phyloP scores from a whole-genome alignment of 2,797 vertebrate species.

The Acipenser oxyrinchus region DNA sequence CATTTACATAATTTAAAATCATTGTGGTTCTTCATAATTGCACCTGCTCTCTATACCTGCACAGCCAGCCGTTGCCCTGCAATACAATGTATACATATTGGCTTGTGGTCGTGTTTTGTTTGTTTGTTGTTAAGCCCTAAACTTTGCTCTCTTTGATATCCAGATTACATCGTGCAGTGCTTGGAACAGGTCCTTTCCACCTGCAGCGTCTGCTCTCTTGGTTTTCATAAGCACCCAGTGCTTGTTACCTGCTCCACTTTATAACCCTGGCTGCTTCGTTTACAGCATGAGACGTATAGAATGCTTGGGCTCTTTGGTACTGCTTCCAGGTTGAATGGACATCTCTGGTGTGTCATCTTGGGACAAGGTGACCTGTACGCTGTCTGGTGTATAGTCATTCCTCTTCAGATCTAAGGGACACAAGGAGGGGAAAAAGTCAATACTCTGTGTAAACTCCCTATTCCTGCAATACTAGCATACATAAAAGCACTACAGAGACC shows the following conservation, averaged over 20 bases:
- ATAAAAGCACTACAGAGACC: too few species aligned
- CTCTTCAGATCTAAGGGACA: constrained; percentile 78
- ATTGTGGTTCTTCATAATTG: constrained; percentile 27
- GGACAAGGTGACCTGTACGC: constrained; percentile 73
- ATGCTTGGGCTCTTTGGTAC: constrained; percentile 76
- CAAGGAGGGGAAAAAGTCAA: not conserved
- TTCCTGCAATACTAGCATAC: too few species aligned
- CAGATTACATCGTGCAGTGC: constrained; percentile 23
- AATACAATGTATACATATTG: not conserved
- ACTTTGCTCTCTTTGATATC: constrained; percentile 18
- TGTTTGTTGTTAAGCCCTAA: not conserved
- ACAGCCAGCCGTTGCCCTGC: not conserved
- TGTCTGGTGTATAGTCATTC: constrained; percentile 96
- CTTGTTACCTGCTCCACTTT: constrained; percentile 16
- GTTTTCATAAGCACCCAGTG: constrained; percentile 33
- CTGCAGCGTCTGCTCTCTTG: constrained; percentile 33
- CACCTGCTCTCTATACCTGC: constrained; percentile 2
- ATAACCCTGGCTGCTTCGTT: constrained; percentile 24
- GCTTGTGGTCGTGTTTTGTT: not conserved
- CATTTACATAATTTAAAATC: constrained; percentile 32
- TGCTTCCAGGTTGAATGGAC: constrained; percentile 62
- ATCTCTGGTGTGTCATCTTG: constrained; percentile 77
- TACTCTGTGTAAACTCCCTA: too few species aligned
- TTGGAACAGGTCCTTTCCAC: constrained; percentile 35
- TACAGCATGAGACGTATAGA: constrained; percentile 85